Evolutionary conservation across 2,888 invertebrate genomes (phyloP), one percentile per base, ranked within the genome.

Genomic region (Gonocerus acuteangulatus): DNA sequence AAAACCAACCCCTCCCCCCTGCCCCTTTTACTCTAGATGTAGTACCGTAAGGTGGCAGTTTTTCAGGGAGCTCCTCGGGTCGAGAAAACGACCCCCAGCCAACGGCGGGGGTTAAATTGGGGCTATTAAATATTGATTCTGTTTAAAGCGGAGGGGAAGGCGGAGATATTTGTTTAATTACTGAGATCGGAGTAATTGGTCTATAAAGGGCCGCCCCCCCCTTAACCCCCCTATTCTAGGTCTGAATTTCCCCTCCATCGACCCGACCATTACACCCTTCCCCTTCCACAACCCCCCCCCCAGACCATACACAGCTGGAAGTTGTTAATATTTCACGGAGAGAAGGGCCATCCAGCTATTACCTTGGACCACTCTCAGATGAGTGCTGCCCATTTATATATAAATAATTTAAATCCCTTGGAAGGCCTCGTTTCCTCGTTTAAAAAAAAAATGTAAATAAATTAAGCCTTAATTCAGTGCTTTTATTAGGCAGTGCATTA

Each of bases 101-200:
- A 21, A 9, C 7, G 15, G 32, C 45, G 44, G 57, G 45, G 57
- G 57, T 44, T 57, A 57, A 57, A 57, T 57, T 57, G 57, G 32
- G 47, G 57, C 57, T 57, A 57, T 57, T 57, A 57, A 57, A 57
- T 57, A 57, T 57, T 57, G 57, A 57, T 57, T 57, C 57, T 34
- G 49, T 49, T 49, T 49, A 32, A 49, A 49, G 49, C 47, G 39
- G 54, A 21, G 42, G 54, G 54, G 21, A 32, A 45, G 45, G 45
- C 47, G 44, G 57, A 48, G 59, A 48, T 59, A 59, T 59, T 59
- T 59, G 59, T 48, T 59, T 59, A 59, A 59, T 59, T 59, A 59
- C 59, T 44, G 48, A 48, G 48, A 48, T 48, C 48, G 45, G 44
- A 57, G 57, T 59, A 59, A 59, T 59, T 59, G 59, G 36, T 23